Evolutionary conservation across 2,888 invertebrate genomes (phyloP), one percentile per base, ranked within the genome.

Genomic region (Agrochola circellaris): DNA sequence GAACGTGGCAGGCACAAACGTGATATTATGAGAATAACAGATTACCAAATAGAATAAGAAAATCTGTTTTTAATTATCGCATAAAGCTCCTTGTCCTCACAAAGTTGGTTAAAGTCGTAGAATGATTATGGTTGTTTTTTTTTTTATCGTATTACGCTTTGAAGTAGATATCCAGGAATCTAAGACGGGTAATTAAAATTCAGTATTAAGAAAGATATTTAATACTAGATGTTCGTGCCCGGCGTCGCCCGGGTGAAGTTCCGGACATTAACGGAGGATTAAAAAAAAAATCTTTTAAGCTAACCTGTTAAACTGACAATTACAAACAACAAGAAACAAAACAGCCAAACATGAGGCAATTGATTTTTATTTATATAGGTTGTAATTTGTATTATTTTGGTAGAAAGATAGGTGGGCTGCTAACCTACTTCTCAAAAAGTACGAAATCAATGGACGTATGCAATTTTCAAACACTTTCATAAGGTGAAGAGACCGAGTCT

Each of bases 61-160:
- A 75, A 62, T 30, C 61, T n/a, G n/a, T 61, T 62, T 75, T 76
- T 76, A 45, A 64, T 64, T 77, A 75, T 34, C 20, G 20, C 42
- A 1, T 20, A 20, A 54, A 62, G 61, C 51, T 42, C 20, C n/a
- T 62, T 20, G 20, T 20, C 20, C 76, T 42, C 51, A 51, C 15
- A 62, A 42, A n/a, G 48, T 61, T 62, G 30, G 1, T 45, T 17
- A 30, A 75, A 62, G 76, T 34, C 42, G 15, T n/a, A 61, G 17
- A 45, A 45, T 48, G 23, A 48, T 48, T 20, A 48, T 15, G 64
- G n/a, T 23, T 60, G 2, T 13, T 58, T 73, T 38, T 34, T 34
- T 34, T 54, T 72, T 73, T 71, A 45, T 45, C 15, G 20, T 30
- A 30, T 73, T n/a, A 15, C 26, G 34, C 74, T 72, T 71, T 48